A percentile compares a stretch with the other conserved stretches of the same genome.
Evolutionary conservation across 64 coral and sea anemone genomes (phyloP).

Genomic region (Montipora capricornis): DNA sequence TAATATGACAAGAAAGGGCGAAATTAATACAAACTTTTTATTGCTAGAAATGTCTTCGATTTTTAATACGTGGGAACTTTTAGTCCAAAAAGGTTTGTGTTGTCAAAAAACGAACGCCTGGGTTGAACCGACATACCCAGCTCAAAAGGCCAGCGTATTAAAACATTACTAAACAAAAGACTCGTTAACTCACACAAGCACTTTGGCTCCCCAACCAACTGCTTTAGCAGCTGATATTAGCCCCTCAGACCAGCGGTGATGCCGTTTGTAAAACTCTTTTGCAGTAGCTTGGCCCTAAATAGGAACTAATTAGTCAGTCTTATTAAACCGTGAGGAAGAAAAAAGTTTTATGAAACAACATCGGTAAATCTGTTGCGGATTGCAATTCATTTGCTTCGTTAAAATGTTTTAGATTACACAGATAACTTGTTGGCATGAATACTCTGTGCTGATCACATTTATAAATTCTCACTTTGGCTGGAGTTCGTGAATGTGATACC

Average conservation of each 20-base stretch:
- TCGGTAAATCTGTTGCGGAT: too few species aligned
- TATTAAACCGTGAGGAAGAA: neutral
- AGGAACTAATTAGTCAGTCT: neutral
- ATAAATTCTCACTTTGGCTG: too few species aligned
- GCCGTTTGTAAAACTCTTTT: conserved; percentile 96
- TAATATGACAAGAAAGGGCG: too few species aligned
- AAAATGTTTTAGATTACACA: too few species aligned
- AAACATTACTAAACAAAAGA: neutral
- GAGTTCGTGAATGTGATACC: too few species aligned
- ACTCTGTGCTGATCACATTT: too few species aligned
- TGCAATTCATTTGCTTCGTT: too few species aligned
- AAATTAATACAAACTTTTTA: too few species aligned
- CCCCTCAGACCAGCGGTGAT: conserved; percentile 97
- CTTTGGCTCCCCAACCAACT: conserved; percentile 98
- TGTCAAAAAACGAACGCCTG: neutral
- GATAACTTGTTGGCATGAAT: too few species aligned
- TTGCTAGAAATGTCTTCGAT: too few species aligned
- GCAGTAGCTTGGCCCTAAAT: conserved; percentile 85
- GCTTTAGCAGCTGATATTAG: conserved; percentile 98
- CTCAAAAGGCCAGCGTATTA: neutral
- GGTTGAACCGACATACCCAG: neutral
- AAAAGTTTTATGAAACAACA: neutral
- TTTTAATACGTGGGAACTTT: too few species aligned
- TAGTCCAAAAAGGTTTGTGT: too few species aligned
- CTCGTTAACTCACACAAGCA: conserved; percentile 85